Conservation (phyloP, 2,113 vertebrate species). For the Zosterops pallidus region DNA sequence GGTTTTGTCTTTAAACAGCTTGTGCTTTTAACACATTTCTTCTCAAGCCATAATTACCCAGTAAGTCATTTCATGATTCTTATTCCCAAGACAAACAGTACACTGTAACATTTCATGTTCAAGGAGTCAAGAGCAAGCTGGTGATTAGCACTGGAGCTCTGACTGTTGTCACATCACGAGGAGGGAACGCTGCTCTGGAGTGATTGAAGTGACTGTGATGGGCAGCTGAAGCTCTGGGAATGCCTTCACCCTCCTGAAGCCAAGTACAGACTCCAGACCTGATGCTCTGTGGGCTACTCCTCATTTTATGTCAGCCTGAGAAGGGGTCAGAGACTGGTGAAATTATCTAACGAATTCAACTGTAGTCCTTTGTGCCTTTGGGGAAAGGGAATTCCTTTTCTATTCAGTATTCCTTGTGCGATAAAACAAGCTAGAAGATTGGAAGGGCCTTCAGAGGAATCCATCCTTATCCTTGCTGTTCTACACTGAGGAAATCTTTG, state of each 20-base stretch:
- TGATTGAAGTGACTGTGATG: background rate
- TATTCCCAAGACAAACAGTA: background rate
- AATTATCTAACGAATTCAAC: background rate
- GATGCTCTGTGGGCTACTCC: background rate
- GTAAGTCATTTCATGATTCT: conserved; percentile 25
- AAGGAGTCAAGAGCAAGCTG: background rate
- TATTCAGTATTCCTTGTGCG: background rate
- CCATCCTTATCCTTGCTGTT: background rate
- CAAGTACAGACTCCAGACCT: background rate
- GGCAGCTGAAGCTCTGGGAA: background rate
- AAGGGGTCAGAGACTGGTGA: background rate
- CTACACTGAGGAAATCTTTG: background rate
- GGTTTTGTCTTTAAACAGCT: conserved; percentile 49
- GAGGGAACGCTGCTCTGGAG: background rate
- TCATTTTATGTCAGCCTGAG: background rate
- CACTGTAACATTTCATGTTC: background rate
- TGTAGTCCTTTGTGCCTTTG: background rate
- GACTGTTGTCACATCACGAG: background rate
- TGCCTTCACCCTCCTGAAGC: background rate
- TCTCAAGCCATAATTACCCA: conserved; percentile 11
- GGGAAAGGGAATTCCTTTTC: background rate
- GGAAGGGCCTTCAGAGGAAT: background rate
- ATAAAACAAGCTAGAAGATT: background rate
- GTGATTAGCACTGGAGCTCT: background rate
- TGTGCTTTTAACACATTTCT: conserved; percentile 43